Conservation (phyloP, 2,113 vertebrate species). For the Proteles cristata region DNA sequence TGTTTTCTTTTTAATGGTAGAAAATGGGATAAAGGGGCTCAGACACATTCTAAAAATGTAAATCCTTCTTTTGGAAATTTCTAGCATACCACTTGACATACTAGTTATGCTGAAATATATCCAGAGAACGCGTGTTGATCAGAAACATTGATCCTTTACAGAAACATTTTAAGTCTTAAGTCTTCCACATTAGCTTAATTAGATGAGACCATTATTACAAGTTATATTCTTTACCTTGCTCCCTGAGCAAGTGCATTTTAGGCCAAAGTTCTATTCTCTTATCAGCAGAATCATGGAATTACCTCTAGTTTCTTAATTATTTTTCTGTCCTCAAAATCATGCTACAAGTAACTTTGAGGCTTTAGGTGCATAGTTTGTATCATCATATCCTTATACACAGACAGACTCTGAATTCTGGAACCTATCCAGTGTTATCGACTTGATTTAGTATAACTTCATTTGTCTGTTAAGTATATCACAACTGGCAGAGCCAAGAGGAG, state of each 20-base stretch:
- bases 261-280: constrained; percentile 19
- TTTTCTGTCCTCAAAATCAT: constrained; percentile 22
- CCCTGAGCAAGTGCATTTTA: not conserved
- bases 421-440: not conserved
- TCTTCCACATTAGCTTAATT: not conserved
- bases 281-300: constrained; percentile 33
- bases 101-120: not conserved
- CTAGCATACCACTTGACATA: not conserved
- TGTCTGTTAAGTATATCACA: constrained; percentile 8
- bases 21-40: constrained; percentile 13
- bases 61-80: constrained; percentile 55
- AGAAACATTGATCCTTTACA: constrained; percentile 24
- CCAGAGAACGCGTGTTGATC: not conserved
- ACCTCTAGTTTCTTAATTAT: constrained; percentile 35
- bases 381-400: not conserved
- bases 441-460: constrained; percentile 42
- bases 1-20: constrained; percentile 40
- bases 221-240: not conserved
- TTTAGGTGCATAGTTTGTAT: not conserved
- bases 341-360: not conserved
- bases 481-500: constrained; percentile 19
- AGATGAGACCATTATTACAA: constrained; percentile 5
- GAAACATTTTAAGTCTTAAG: not conserved
- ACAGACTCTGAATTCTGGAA: not conserved
- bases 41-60: constrained; percentile 44